Evolutionary conservation across 2,797 vertebrate genomes (phyloP), one percentile per base, ranked within the genome.

Genomic region (Hozukius guyotensis): DNA sequence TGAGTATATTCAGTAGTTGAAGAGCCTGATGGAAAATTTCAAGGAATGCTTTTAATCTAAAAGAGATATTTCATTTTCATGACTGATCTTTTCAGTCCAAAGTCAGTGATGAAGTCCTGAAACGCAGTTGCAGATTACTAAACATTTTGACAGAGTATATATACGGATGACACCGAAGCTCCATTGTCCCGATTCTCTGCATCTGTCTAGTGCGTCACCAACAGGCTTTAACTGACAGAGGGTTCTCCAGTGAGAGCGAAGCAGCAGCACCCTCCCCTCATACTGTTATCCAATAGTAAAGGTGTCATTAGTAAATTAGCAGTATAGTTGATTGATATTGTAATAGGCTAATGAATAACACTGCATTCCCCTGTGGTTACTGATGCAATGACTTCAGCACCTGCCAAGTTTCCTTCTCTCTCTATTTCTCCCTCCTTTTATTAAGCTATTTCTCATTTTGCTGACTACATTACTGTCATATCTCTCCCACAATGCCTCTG

Each of bases 251-350:
- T 49, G 46, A 49, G 46, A 4, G 46, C 42, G 20, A 52, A 52
- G 71, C 66, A 34, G 49, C n/a, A 32, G 53, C 14, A 25, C 53
- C 68, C 56, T 75, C 46, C 46, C 36, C 29, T 34, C 27, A n/a
- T 38, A 18, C 27, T 38, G 49, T 70, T 77, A 49, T 64, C 70
- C 70, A 67, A 68, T 66, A 66, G 72, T 87, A 84, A 88, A 92
- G 36, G 63, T 89, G 88, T 89, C 87, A 85, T 92, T 90, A 92
- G 86, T 89, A 84, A 93, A 92, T 92, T 89, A 90, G 86, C 89
- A 77, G 79, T 13, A 56, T 63, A 66, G 52, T 75, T 87, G 91
- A 91, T 87, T 90, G 87, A 91, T 90, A 82, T 72, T 82, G 67
- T 87, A 86, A 88, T 72, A 66, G 81, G 4, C 60, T 64, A 72